Base-by-base conservation (phyloP, 2,888 invertebrate species). In the Pheosia gnoma region DNA sequence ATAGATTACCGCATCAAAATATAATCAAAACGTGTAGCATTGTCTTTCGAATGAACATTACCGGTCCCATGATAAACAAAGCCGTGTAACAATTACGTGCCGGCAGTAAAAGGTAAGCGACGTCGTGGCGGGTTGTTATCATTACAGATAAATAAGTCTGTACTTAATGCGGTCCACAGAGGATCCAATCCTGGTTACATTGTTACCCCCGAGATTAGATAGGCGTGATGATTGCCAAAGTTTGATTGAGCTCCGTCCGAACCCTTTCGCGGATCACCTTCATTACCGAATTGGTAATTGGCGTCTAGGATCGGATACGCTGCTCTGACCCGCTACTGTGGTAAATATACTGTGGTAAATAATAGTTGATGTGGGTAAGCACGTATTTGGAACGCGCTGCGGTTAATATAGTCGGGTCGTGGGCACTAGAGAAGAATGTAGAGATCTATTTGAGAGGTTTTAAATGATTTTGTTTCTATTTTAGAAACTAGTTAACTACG, bases 161-260 rank as follows among this genome's bases (percentile, higher is more conserved):
- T 78, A 82, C 82, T 85, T 86, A 87, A 87, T 87, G 85, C 78
- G 84, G 88, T 81, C 87, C 86, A 73, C 75, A 59, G 85, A 85
- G 86, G 79, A 86, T 86, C 86, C 86, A 84, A 88, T 88, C 83
- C 79, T 77, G 82, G 87, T 84, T 86, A 88, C 86, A 90, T 89
- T 90, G 91, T 90, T 87, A 82, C 89, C 79, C 86, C 68, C 73
- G 88, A 90, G 90, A 91, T 89, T 88, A 89, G 89, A 88, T 88
- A 87, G 87, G 85, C 87, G 87, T 88, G 88, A 89, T 92, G 90
- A 92, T 92, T 91, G 87, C 85, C 78, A 89, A 92, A 92, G 84
- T 92, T 92, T 92, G 91, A 92, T 91, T 92, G 91, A 91, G 88
- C 83, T 78, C 80, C 82, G 82, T 82, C 81, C 82, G 81, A 86